Evolutionary conservation across 2,797 vertebrate species (phyloP), one percentile per base, ranked within the genome.

Genomic region (Chrosomus eos): DNA sequence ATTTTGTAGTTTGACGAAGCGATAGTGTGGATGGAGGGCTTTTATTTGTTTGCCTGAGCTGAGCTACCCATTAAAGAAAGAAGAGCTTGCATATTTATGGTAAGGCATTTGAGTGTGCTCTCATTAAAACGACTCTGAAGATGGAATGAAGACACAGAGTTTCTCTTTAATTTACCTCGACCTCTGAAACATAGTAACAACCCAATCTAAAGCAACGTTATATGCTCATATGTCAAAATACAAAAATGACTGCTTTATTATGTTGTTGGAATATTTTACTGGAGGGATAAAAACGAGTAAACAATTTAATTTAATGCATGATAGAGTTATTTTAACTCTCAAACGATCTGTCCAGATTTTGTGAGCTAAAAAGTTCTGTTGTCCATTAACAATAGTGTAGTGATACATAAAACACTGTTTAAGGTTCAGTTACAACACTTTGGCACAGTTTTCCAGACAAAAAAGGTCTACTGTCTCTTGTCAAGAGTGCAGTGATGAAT

Each of bases 61-160:
- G 87, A 88, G 23, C 83, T 74, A n/a, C n/a, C 77, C 88, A 90
- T 91, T 92, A 84, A 90, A 76, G 88, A 67, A 72, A 76, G 58
- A 88, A 45, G 62, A 88, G 90, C 71, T 88, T 82, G 40, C 28
- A 86, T 82, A 68, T 85, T 88, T 87, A 88, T 89, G 80, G 82
- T 84, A 87, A 90, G 84, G 84, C 88, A 78, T 62, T n/a, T 23
- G 58, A 58, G 45, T 83, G 74, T 81, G 88, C 79, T 81, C 60
- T 82, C 85, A 84, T 82, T 88, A 89, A 83, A 91, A 85, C 67
- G 68, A 67, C 84, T 74, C 85, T 83, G 68, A 58, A 76, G 82
- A 83, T 53, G 19, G 72, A 84, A 86, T 91, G 67, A 87, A 80
- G 81, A 67, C 53, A 40, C 48, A 7, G 40, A 28, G 72, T 48